Conservation (phyloP, 2,797 vertebrate genomes). For the Dendrocincla tyrannina region DNA sequence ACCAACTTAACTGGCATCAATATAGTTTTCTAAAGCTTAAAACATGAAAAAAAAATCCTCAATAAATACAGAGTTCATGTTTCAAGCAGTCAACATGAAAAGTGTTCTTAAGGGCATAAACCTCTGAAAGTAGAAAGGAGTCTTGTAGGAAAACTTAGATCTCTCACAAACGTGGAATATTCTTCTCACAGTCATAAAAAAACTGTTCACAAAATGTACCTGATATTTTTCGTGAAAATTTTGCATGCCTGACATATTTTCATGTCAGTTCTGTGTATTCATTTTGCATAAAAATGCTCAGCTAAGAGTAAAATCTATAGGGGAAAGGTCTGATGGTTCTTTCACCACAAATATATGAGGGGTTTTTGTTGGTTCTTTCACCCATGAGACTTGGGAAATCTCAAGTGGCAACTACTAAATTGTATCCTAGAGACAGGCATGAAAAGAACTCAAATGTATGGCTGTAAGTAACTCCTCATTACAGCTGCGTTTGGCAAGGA, state of each 20-base stretch:
- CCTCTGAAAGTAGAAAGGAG: not conserved
- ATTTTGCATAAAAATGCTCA: not conserved
- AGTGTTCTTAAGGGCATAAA: not conserved
- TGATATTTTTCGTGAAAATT: not conserved
- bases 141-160: not conserved
- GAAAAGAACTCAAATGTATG: not conserved
- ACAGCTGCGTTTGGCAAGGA: not conserved
- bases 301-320: not conserved
- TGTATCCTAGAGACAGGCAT: not conserved
- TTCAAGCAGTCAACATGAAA: not conserved
- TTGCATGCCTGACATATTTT: not conserved
- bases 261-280: not conserved
- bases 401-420: not conserved
- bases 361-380: not conserved
- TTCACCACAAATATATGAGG: not conserved
- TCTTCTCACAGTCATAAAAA: not conserved
- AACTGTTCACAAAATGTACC: not conserved
- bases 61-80: not conserved
- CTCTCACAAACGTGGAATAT: not conserved
- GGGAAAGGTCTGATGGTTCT: not conserved
- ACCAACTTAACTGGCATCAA: not conserved
- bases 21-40: not conserved
- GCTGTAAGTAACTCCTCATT: conserved; percentile 26
- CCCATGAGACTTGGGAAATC: not conserved
- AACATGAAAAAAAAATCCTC: not conserved